Evolutionary conservation across 1,140 invertebrate genomes (phyloP), one percentile per base, ranked within the genome.

Genomic region (Cephus cinctus): DNA sequence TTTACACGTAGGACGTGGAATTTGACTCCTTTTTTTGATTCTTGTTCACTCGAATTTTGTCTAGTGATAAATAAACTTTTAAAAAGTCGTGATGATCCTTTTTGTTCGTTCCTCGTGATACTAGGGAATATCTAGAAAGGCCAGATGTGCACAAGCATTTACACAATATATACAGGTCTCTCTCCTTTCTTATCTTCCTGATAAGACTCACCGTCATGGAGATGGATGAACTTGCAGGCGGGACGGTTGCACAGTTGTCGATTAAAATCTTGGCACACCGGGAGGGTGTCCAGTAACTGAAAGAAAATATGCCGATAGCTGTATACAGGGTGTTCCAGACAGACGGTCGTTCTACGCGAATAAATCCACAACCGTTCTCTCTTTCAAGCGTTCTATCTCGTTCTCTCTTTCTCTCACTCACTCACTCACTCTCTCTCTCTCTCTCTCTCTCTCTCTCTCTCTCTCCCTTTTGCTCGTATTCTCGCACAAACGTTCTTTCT

Each of bases 231-330:
- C 85, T 91, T 92, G 88, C 92, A 95, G 83, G 89, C 88, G 80
- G 90, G 88, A 84, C 91, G 86, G 82, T 89, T 88, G 84, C 91
- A 94, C 80, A 90, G 86, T 81, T 92, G 90, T 80, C 89, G 89
- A 90, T 94, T 96, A 95, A 95, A 96, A 95, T 95, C 94, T 90
- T 89, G 92, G 93, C 90, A 97, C 88, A 94, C 92, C 90, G 88
- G 94, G 91, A 94, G 93, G 92, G 91, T 96, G 93, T 94, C 94
- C 93, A 94, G 93, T 92, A 96, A 96, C 94, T 97, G 87, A 76
- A 90, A 90, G 79, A 77, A 81, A 75, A 76, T 71, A 68, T 67
- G 58, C 57, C 67, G 58, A 52, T 48, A 61, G 58, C 57, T 65
- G 56, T 63, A 62, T 48, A 62, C 61, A 36, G 34, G 44, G 47